Evolutionary conservation across 2,113 vertebrate genomes (phyloP).

Genomic region (Arizona elegans): DNA sequence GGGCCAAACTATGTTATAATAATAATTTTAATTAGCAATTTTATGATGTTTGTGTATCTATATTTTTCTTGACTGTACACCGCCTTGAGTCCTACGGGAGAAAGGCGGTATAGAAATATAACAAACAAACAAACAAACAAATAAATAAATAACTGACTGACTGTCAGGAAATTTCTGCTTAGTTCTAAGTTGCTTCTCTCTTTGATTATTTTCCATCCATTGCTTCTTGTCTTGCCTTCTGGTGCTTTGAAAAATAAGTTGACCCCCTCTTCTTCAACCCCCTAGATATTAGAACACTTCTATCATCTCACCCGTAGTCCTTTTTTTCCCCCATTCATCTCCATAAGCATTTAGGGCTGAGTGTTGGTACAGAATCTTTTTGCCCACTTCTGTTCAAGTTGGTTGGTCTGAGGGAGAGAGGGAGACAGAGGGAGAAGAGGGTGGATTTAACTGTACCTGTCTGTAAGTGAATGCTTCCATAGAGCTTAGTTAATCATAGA

Average conservation of each 20-base stretch:
- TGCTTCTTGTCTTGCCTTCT: background rate
- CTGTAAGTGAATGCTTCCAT: background rate
- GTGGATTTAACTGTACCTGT: background rate
- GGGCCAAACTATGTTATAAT: too few species aligned
- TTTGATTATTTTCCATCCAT: background rate
- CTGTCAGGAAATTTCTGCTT: background rate
- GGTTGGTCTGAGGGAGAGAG: background rate
- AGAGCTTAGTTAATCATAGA: slow-evolving; percentile 40
- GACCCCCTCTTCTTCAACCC: background rate
- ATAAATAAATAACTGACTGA: too few species aligned
- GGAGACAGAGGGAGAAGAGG: background rate
- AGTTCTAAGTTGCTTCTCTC: background rate
- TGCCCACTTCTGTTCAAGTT: background rate
- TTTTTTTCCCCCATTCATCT: background rate
- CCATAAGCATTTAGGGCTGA: background rate
- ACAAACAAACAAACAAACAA: too few species aligned
- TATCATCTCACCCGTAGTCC: background rate
- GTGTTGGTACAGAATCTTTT: background rate
- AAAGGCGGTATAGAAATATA: too few species aligned
- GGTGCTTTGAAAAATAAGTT: background rate
- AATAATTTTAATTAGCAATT: too few species aligned
- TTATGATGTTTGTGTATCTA: too few species aligned
- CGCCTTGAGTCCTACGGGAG: too few species aligned
- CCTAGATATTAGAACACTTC: background rate
- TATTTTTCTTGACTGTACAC: too few species aligned